Evolutionary conservation across 2,797 vertebrate species (phyloP), one percentile per base, ranked within the genome.

Genomic region (Micrastur ruficollis): DNA sequence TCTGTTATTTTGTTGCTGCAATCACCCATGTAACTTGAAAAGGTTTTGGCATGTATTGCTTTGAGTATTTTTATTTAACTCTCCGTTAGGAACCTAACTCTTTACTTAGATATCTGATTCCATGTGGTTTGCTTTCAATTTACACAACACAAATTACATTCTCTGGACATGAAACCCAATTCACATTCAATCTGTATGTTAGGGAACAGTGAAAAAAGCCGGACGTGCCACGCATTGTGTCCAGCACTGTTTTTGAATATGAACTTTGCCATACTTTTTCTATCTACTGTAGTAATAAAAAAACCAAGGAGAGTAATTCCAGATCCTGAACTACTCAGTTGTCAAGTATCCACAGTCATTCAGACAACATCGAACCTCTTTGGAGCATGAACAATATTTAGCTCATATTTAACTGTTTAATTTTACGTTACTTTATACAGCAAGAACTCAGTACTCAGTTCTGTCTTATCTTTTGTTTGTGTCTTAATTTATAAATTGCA

Each of bases 61-160:
- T 83, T 34, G 31, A 88, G 53, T 34, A 80, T 95, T 95, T 96
- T 92, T 84, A 95, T 81, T 90, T 83, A 94, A 85, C 32, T 86
- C 58, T 87, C 58, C 46, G 84, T 86, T 90, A 94, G 72, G 46
- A 96, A 86, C 14, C 56, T 38, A 86, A 61, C 44, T 84, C 46
- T 67, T 89, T 92, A 84, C 49, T 76, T 81, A 40, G 52, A 20
- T 89, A 90, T 93, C 74, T 83, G 47, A 93, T 91, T 93, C 81
- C 56, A 91, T 7, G 42, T 81, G 18, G 34, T 75, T 92, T 79
- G 56, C 66, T 96, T 93, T 95, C 81, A 83, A 42, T 86, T 92
- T 84, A 74, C 76, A 91, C 53, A 85, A 87, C n/a, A 56, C 63
- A 93, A 94, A 94, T 81, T 56, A 47, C 19, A 47, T 87, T 90